These are phyloP conservation scores for Aurelia aurita complex sp. Pacific DNA, from an alignment of 30 jellyfish, hydroid and myxozoan genomes.

Conservation along the genomic window DNA sequence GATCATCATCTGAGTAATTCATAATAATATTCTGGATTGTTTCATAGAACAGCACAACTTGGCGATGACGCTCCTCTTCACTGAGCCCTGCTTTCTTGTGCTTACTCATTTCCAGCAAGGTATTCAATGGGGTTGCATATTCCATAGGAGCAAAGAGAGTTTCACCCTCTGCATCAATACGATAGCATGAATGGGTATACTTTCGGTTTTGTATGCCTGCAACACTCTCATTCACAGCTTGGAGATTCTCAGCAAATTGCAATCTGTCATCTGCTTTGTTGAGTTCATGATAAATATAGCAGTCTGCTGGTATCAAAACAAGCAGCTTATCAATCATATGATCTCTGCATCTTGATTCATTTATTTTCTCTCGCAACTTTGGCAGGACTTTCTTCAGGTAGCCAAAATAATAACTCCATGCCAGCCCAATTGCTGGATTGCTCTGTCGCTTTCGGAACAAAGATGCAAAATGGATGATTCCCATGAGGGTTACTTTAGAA, in stretches of 20 bases:
- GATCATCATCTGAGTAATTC: not conserved
- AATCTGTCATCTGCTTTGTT: not conserved
- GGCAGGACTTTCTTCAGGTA: constrained; percentile 5
- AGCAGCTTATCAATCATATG: not conserved
- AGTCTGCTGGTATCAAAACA: not conserved
- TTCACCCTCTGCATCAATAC: not conserved
- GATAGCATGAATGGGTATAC: not conserved
- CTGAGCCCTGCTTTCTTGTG: not conserved
- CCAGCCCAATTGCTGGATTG: constrained; percentile 5
- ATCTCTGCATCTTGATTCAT: not conserved
- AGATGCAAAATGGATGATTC: not conserved
- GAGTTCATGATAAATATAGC: not conserved
- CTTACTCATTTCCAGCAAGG: constrained; percentile 3
- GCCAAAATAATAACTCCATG: constrained; percentile 6
- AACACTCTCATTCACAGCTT: not conserved
- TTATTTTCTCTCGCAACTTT: not conserved
- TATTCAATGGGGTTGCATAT: constrained; percentile 1
- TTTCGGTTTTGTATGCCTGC: constrained; percentile 1
- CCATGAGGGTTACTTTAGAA: not conserved
- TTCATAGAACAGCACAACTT: not conserved
- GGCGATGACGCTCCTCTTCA: not conserved
- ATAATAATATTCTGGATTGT: not conserved
- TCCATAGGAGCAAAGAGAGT: not conserved
- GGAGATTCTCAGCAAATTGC: not conserved
- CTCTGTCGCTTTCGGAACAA: not conserved